Percentiles rank a stretch among this genome's conserved stretches.
Evolutionary conservation across 2,113 vertebrate genomes (phyloP).

Genomic region (Coreoperca whiteheadi): DNA sequence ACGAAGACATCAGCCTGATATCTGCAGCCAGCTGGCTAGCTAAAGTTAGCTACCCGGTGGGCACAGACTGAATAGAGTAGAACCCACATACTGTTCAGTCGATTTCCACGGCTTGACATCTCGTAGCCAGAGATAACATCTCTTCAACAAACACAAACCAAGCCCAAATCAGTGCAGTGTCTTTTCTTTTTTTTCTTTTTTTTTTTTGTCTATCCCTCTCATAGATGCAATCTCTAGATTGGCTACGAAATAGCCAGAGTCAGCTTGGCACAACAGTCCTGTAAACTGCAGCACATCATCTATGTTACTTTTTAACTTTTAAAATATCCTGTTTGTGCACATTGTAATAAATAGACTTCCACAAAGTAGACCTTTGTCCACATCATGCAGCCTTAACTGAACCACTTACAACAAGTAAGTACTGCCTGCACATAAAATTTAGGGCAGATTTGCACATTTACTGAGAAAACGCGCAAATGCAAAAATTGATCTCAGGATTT

Average conservation of each 20-base stretch:
- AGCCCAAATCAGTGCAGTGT: too few relatives aligned
- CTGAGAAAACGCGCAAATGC: background rate
- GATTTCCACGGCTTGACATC: background rate
- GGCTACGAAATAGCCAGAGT: too few relatives aligned
- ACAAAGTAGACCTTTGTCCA: background rate
- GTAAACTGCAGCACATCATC: background rate
- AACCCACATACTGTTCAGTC: background rate
- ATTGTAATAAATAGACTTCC: background rate
- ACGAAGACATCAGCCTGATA: background rate
- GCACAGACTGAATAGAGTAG: background rate
- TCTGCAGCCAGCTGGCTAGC: background rate
- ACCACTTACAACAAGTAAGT: background rate
- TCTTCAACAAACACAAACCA: too few relatives aligned
- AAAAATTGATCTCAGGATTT: background rate
- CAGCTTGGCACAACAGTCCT: background rate
- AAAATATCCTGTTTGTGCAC: background rate
- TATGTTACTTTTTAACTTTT: background rate
- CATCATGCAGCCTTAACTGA: background rate
- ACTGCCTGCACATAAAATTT: background rate
- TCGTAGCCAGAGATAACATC: background rate
- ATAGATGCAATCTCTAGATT: too few relatives aligned
- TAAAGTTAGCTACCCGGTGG: too few relatives aligned
- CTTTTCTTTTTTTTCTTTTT: too few relatives aligned
- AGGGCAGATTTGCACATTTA: background rate
- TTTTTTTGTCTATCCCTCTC: too few relatives aligned